A percentile compares a stretch with the other conserved stretches of the same genome.
Evolutionary conservation across 2,888 invertebrate species (phyloP).

Genomic region (Drosophila cognata): DNA sequence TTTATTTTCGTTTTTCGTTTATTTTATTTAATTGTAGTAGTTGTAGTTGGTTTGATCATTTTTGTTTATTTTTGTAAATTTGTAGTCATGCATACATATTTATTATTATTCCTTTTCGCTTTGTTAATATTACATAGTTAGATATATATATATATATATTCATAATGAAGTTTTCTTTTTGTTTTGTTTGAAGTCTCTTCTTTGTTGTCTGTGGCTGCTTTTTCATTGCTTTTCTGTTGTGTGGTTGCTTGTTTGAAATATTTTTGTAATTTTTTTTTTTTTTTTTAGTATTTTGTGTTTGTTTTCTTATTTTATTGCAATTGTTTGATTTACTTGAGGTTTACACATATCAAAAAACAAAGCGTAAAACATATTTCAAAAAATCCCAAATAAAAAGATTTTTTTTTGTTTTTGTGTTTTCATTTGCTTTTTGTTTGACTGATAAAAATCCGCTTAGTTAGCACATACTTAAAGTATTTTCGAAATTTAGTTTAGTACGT

Average conservation of each 20-base stretch:
- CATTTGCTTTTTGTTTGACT: constrained; percentile 21
- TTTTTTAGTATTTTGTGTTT: constrained; percentile 21
- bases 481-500: constrained; percentile 41
- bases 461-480: constrained; percentile 58
- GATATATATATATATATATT: constrained; percentile 46
- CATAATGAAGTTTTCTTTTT: constrained; percentile 50
- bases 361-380: constrained; percentile 19
- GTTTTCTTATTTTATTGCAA: constrained; percentile 14
- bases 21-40: constrained; percentile 51
- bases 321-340: constrained; percentile 58
- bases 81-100: constrained; percentile 57
- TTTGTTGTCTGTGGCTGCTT: constrained; percentile 62
- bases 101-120: constrained; percentile 24
- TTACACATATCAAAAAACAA: constrained; percentile 18
- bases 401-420: constrained; percentile 2
- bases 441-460: constrained; percentile 39
- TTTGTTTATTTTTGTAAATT: constrained; percentile 54
- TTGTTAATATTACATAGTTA: constrained; percentile 38
- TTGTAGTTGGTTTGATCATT: constrained; percentile 34
- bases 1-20: constrained; percentile 17
- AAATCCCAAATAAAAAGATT: constrained; percentile 7
- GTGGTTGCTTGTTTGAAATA: constrained; percentile 12
- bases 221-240: constrained; percentile 18
- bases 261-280: constrained; percentile 22
- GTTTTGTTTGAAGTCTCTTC: constrained; percentile 56